A percentile compares a stretch with the other conserved stretches of the same genome.
Evolutionary conservation across 30 jellyfish, hydroid and myxozoan genomes (phyloP).

Genomic region (Pseudorhiza aurosa): DNA sequence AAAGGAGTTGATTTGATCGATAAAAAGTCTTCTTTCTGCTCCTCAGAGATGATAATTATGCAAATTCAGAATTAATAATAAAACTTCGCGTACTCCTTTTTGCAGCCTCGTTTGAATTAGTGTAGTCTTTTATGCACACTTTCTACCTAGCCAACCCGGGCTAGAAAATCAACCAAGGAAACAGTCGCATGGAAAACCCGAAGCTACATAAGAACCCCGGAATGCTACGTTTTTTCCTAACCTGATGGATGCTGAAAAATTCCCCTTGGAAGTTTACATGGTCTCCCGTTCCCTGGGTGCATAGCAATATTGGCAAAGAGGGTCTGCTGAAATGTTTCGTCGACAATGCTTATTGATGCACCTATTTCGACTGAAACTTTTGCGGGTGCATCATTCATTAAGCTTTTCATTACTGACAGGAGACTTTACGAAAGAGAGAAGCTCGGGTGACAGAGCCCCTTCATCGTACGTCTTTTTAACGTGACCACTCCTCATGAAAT

Average conservation of each 20-base stretch:
- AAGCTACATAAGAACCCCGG: conserved; percentile 55
- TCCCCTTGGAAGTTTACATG: conserved; percentile 53
- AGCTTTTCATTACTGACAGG: conserved; percentile 20
- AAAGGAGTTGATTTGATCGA: too few relatives aligned
- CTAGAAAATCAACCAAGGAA: conserved; percentile 42
- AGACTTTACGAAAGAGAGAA: too few relatives aligned
- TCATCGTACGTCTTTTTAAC: too few relatives aligned
- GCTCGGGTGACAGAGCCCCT: too few relatives aligned
- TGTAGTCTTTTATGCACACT: too few relatives aligned
- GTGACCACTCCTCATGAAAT: too few relatives aligned
- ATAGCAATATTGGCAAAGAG: conserved; percentile 14
- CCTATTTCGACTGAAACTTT: conserved; percentile 38
- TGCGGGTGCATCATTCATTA: conserved; percentile 36
- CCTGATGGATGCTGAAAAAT: conserved; percentile 52
- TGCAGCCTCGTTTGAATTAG: too few relatives aligned
- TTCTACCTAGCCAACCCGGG: conserved; percentile 43
- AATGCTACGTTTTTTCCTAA: conserved; percentile 53
- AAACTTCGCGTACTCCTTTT: too few relatives aligned
- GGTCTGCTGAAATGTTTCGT: conserved; percentile 29
- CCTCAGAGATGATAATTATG: too few relatives aligned
- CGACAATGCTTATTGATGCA: conserved; percentile 57
- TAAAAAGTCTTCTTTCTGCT: too few relatives aligned
- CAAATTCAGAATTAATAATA: too few relatives aligned
- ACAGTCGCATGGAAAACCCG: conserved; percentile 54
- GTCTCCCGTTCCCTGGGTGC: conserved; percentile 65